Evolutionary conservation across 2,113 vertebrate species (phyloP), one percentile per base, ranked within the genome.

Genomic region (Osmerus mordax): DNA sequence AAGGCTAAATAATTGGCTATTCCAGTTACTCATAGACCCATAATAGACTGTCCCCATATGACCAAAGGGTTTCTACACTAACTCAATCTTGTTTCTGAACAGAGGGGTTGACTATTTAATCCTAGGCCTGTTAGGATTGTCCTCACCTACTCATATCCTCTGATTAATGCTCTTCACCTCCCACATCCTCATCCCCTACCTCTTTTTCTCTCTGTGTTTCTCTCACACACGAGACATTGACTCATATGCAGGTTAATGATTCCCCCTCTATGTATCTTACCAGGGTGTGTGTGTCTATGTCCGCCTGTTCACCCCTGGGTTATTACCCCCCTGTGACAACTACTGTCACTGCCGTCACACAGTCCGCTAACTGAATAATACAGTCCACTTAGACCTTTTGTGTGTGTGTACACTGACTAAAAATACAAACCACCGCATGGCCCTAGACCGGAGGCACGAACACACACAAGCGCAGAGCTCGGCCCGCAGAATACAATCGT

Each of bases 331-430:
- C 18, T 18, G 54, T 15, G 29, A 29, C 28, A 29, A 36, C 29
- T 4, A 41, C 56, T 8, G 41, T 65, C 28, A 18, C 47, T 54
- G 68, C 32, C 25, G 36, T 29, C 63, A 41, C 16, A 55, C 78
- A 78, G 72, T 63, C 64, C 67, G 70, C 62, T 72, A 71, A 78
- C 73, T 79, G 74, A 73, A 73, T 78, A 75, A 86, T 67, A 79
- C 61, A 65, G 51, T 29, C 70, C 75, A 78, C 70, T 78, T 71
- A 76, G 36, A 52, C 52, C 25, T 28, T 28, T 28, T 29, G 18
- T 55, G 7, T 36, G 18, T 54, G 67, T 56, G 71, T 56, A 32
- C 70, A 63, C 15, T 23, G 55, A 69, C 74, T 78, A 82, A 72
- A 83, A 87, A 86, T 80, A 86, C 36, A 23, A 70, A 71, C 21